These are phyloP conservation scores for Tenthredo notha DNA, from an alignment of 2,888 invertebrate species.

Conservation along the genomic window DNA sequence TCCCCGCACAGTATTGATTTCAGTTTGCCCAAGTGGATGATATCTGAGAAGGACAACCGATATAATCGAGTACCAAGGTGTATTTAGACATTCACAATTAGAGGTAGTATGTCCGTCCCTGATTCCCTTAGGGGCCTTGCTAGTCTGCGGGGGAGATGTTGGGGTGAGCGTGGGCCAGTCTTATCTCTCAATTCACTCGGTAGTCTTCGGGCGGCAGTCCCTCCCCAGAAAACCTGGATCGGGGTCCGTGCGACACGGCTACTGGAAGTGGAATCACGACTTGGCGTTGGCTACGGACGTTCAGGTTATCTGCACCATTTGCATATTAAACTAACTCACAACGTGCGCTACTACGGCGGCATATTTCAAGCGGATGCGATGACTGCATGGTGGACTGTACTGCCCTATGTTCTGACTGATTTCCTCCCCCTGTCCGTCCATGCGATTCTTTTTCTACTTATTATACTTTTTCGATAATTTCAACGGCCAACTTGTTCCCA, in stretches of 20 bases:
- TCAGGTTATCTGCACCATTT: slow-evolving; percentile 76
- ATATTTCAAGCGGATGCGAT: slow-evolving; percentile 68
- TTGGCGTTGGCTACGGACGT: slow-evolving; percentile 75
- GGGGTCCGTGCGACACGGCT: slow-evolving; percentile 74
- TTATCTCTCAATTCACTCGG: slow-evolving; percentile 76
- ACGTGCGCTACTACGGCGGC: slow-evolving; percentile 67
- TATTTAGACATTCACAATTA: slow-evolving; percentile 11
- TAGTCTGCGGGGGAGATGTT: slow-evolving; percentile 37
- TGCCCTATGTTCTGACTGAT: slow-evolving; percentile 36
- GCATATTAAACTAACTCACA: slow-evolving; percentile 78
- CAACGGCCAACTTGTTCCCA: slow-evolving; percentile 70
- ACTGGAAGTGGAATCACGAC: slow-evolving; percentile 78
- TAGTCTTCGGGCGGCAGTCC: slow-evolving; percentile 42
- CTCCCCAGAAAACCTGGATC: slow-evolving; percentile 53
- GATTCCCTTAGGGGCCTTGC: slow-evolving; percentile 48
- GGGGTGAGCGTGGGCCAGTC: slow-evolving; percentile 69
- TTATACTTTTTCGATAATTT: slow-evolving; percentile 62
- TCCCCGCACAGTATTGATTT: background rate
- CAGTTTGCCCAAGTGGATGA: background rate
- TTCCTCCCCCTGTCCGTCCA: background rate
- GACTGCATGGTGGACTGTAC: slow-evolving; percentile 4
- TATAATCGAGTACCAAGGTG: background rate
- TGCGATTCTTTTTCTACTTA: slow-evolving; percentile 4
- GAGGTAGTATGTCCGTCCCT: slow-evolving; percentile 62
- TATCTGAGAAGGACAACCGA: background rate